Conservation (phyloP, 2,888 invertebrate species). For the Lithophane socia region DNA sequence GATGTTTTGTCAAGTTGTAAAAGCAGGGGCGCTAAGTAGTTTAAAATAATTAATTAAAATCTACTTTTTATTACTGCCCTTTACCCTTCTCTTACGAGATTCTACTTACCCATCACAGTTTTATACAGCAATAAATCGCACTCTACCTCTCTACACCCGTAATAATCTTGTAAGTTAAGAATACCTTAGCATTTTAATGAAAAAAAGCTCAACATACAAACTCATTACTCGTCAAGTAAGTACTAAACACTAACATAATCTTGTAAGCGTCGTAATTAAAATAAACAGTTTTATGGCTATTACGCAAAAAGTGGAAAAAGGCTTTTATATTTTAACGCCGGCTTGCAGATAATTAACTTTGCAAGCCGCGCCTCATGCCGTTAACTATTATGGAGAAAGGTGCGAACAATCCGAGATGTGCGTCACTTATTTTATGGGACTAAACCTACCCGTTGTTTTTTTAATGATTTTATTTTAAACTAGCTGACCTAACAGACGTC, state of each 20-base stretch:
- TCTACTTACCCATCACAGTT: background rate
- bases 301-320: conserved; percentile 40
- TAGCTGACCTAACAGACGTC: background rate
- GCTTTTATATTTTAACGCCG: conserved; percentile 47
- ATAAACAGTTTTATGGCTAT: conserved; percentile 53
- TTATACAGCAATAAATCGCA: background rate
- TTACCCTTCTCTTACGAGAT: too few relatives aligned
- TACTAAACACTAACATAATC: conserved; percentile 45
- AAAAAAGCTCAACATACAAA: conserved; percentile 14
- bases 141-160: background rate
- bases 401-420: conserved; percentile 39
- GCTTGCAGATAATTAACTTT: conserved; percentile 38
- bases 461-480: background rate
- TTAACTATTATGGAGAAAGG: conserved; percentile 48
- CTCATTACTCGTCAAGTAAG: conserved; percentile 32
- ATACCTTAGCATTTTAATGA: background rate
- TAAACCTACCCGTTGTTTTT: background rate
- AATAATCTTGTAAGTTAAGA: conserved; percentile 21
- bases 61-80: background rate
- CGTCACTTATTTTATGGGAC: conserved; percentile 28
- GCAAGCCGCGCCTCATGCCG: conserved; percentile 13
- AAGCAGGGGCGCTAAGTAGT: too few relatives aligned
- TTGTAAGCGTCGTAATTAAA: conserved; percentile 52
- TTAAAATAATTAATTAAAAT: too few relatives aligned
- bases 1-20: too few relatives aligned